Evolutionary conservation across 2,113 vertebrate genomes (phyloP), one percentile per base, ranked within the genome.

Genomic region (Panthera leo): DNA sequence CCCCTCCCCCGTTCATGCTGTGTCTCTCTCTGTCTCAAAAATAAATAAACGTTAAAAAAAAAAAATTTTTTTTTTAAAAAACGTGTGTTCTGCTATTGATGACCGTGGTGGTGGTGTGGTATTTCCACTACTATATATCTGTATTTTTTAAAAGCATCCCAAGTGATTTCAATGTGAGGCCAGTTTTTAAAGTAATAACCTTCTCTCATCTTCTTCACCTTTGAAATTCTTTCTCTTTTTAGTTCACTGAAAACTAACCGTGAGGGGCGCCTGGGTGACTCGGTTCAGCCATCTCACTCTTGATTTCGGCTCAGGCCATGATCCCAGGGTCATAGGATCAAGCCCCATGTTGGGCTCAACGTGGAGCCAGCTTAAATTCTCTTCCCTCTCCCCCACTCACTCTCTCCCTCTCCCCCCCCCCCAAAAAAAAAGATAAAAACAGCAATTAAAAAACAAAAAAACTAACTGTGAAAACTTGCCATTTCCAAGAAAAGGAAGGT

Each of bases 101-200:
- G 18, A 79, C 42, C 15, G 7, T 19, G 5, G 21, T 70, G 48
- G 42, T 21, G 34, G 31, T 48, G 5, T 2, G n/a, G 5, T 71
- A 55, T 29, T 92, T 91, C 87, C 29, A 76, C 29, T 55, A 65
- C 25, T 27, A 39, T 27, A 18, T 16, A 94, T 94, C 4, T 76
- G 16, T 58, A 70, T 31, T 67, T 53, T 67, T 85, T 68, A 70
- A 84, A 96, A 87, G 68, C 23, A 1, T 63, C 76, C 88, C 18
- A 25, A 12, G 65, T 90, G 92, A 84, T 61, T 95, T 93, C 68
- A 92, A 27, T 29, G 13, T 75, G 48, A 87, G 75, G 70, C 19
- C 42, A 90, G 14, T 89, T 79, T 93, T 91, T 71, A 89, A 94
- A 94, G 36, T 29, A 96, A 78, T 42, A 94, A 91, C 58, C 36